These are phyloP conservation scores for Calidris pugnax DNA, from an alignment of 2,113 vertebrate species.

Conservation along the genomic window DNA sequence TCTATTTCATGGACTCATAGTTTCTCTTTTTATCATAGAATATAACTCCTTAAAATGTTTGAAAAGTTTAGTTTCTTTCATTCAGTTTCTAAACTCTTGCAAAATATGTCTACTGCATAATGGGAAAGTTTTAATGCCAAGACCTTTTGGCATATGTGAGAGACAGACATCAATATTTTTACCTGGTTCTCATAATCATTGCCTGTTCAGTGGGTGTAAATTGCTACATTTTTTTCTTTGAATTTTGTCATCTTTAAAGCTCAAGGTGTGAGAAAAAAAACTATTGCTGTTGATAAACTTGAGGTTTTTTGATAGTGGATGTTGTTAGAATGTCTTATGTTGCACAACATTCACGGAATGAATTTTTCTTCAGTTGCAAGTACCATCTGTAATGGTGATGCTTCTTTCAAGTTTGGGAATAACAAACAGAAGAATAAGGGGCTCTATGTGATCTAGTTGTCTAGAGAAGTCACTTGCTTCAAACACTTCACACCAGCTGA, in stretches of 20 bases:
- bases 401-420: neutral
- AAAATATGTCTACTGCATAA: neutral
- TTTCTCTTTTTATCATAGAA: neutral
- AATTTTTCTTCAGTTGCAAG: neutral
- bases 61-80: neutral
- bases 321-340: neutral
- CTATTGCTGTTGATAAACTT: neutral
- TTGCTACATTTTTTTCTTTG: neutral
- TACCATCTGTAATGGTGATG: neutral
- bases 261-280: neutral
- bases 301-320: neutral
- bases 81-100: neutral
- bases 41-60: neutral
- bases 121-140: conserved; percentile 8
- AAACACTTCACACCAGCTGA: neutral
- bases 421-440: neutral
- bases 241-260: neutral
- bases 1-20: neutral
- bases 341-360: neutral
- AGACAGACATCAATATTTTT: neutral
- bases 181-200: neutral
- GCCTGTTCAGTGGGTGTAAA: neutral
- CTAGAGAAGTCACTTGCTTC: neutral
- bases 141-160: neutral
- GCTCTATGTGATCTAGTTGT: neutral